phyloP scores from a whole-genome alignment of 2,797 vertebrate species.

The Neoniphon sammara region DNA sequence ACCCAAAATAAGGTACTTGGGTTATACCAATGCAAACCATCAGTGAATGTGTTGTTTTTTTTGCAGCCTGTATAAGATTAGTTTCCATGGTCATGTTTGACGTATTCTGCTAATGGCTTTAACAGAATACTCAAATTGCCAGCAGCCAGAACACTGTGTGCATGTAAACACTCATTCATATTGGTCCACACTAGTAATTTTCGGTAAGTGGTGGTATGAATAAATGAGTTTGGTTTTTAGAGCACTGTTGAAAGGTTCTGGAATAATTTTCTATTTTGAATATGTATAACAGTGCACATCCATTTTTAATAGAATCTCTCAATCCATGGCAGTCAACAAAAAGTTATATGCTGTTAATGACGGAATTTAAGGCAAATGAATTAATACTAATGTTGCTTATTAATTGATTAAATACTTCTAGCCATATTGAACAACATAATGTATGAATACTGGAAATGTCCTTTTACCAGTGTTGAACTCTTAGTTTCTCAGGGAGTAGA shows the following conservation, averaged over 20 bases:
- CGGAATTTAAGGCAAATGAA: neutral
- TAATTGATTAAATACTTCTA: slow-evolving; percentile 24
- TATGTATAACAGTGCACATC: neutral
- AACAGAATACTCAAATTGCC: neutral
- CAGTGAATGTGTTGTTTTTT: slow-evolving; percentile 11
- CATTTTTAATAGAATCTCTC: slow-evolving; percentile 7
- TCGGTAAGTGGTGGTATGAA: neutral
- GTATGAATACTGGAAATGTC: slow-evolving; percentile 40
- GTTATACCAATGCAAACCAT: neutral
- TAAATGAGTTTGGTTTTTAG: slow-evolving; percentile 1
- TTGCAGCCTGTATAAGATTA: neutral
- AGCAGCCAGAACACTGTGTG: neutral
- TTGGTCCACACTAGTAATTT: slow-evolving; percentile 14
- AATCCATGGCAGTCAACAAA: slow-evolving; percentile 12
- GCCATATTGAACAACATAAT: slow-evolving; percentile 48
- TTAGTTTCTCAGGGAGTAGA: slow-evolving; percentile 73
- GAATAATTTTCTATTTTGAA: slow-evolving; percentile 20
- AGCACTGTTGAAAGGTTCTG: neutral
- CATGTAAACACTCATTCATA: neutral
- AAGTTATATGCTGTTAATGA: slow-evolving; percentile 29
- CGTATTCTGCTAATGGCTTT: slow-evolving; percentile 1
- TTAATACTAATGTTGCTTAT: slow-evolving; percentile 14
- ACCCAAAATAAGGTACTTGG: neutral
- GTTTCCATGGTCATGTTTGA: slow-evolving; percentile 5
- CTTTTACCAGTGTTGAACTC: slow-evolving; percentile 49